These are phyloP conservation scores for Callyntrura guangdongensis DNA, from an alignment of 2,888 invertebrate species.

Conservation along the genomic window DNA sequence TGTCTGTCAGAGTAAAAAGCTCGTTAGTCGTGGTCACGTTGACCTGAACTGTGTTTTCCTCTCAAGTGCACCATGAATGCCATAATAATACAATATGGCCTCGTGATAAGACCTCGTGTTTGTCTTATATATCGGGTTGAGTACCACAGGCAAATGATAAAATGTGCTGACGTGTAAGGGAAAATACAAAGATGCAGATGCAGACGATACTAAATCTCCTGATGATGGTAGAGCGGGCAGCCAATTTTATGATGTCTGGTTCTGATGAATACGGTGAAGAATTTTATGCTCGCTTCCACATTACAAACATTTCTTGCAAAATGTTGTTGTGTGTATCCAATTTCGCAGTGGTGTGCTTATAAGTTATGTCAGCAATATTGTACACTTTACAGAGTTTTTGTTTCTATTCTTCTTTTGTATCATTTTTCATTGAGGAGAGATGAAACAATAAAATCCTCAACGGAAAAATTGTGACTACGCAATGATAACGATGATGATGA, in stretches of 20 bases:
- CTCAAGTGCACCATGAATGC: neutral
- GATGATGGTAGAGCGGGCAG: neutral
- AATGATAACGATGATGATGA: too few relatives aligned
- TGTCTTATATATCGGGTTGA: neutral
- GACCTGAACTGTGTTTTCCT: slow-evolving; percentile 48
- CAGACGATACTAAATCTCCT: neutral
- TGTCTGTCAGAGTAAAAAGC: neutral
- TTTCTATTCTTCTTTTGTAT: neutral
- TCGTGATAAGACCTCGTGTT: neutral
- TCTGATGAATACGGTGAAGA: neutral
- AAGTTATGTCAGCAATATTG: neutral
- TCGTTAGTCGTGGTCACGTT: slow-evolving; percentile 54
- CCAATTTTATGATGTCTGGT: neutral
- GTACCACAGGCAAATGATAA: neutral
- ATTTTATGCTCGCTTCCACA: neutral
- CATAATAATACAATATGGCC: neutral
- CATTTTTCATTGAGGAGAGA: neutral
- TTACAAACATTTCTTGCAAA: neutral
- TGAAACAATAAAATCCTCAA: too few relatives aligned
- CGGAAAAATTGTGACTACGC: too few relatives aligned
- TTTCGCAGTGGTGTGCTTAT: too few relatives aligned
- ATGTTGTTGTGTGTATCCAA: too few relatives aligned
- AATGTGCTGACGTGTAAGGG: slow-evolving; percentile 41
- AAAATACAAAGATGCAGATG: slow-evolving; percentile 1
- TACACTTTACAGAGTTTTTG: neutral